A percentile compares a stretch with the other conserved stretches of the same genome.
These are phyloP conservation scores for Ctenomys sociabilis DNA, from an alignment of 2,113 vertebrate species.

Conservation along the genomic window DNA sequence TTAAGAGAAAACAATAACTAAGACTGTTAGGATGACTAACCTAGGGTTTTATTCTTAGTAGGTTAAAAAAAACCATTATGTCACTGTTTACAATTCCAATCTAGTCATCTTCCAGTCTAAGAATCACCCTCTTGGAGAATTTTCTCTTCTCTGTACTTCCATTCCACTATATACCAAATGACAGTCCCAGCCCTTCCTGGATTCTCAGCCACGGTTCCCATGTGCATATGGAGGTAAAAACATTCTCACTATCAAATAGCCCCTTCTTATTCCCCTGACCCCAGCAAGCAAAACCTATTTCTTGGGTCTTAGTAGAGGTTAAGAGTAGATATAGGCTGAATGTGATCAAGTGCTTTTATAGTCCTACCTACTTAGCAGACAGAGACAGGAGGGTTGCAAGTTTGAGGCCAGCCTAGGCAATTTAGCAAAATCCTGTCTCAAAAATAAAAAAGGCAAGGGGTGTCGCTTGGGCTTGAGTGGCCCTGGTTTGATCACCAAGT, in stretches of 20 bases:
- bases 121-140: not conserved
- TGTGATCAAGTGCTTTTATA: not conserved
- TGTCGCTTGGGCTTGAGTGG: not conserved
- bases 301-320: not conserved
- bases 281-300: not conserved
- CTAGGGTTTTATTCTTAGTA: not conserved
- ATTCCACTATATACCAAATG: not conserved
- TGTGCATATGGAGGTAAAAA: rapidly evolving
- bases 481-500: not conserved
- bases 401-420: not conserved
- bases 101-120: not conserved
- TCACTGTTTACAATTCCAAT: not conserved
- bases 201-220: not conserved
- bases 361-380: not conserved
- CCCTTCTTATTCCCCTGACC: not conserved
- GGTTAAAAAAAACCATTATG: not conserved
- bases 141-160: not conserved
- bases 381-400: not conserved
- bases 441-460: not conserved
- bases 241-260: not conserved
- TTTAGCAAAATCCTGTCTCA: not conserved
- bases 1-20: not conserved
- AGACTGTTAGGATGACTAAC: not conserved
- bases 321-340: not conserved
- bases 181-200: not conserved